Evolutionary conservation across 2,888 invertebrate genomes (phyloP).

Genomic region (Nowickia ferox): DNA sequence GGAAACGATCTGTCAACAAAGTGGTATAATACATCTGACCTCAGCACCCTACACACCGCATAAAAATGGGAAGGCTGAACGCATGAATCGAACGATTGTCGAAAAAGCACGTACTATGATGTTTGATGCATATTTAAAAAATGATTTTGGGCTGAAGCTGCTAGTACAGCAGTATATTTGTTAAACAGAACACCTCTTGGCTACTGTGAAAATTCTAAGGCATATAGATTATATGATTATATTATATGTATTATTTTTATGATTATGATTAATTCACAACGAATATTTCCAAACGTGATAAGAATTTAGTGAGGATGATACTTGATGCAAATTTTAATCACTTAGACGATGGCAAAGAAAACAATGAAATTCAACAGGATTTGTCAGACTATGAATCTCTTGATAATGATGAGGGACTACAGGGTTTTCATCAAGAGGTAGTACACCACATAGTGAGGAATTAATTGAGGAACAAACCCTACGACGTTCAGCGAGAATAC

Average conservation of each 20-base stretch:
- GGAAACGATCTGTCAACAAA: not conserved
- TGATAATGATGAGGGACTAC: not conserved
- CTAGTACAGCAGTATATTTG: conserved; percentile 33
- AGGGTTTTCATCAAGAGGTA: conserved; percentile 18
- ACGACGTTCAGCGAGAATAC: conserved; percentile 30
- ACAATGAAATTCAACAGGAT: not conserved
- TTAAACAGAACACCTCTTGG: conserved; percentile 47
- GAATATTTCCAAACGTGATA: no score
- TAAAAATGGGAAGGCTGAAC: conserved; percentile 41
- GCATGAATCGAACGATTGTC: conserved; percentile 35
- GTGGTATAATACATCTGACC: conserved; percentile 25
- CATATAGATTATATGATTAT: conserved; percentile 33
- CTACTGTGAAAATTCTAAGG: conserved; percentile 37
- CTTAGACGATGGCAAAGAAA: no score
- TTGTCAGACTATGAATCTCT: not conserved
- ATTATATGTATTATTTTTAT: not conserved
- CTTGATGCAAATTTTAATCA: no score
- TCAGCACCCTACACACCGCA: conserved; percentile 41
- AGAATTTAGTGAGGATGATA: no score
- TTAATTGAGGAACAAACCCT: not conserved
- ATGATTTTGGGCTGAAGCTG: conserved; percentile 16
- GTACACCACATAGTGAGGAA: no score
- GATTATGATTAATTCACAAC: no score
- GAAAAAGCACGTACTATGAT: conserved; percentile 42
- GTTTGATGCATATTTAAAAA: conserved; percentile 7